Conservation (phyloP, 1,140 invertebrate genomes). For the Tetramorium simillimum region DNA sequence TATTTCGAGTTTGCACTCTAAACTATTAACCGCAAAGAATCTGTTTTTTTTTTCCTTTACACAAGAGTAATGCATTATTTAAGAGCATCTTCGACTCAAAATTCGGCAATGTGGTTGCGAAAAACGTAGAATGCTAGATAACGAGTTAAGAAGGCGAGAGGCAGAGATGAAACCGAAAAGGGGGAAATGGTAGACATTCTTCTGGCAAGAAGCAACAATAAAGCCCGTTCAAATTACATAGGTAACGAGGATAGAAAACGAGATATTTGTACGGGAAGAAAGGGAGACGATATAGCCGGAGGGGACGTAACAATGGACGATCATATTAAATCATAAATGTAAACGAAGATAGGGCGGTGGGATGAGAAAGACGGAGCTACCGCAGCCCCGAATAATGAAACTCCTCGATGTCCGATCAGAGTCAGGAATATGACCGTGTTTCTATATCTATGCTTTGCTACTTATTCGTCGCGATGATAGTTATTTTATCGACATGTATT, state of each 20-base stretch:
- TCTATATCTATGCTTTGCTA: slow-evolving; percentile 38
- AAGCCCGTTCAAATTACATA: slow-evolving; percentile 74
- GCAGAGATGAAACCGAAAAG: slow-evolving; percentile 20
- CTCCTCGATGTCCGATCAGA: slow-evolving; percentile 53
- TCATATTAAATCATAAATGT: slow-evolving; percentile 80
- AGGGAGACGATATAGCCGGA: slow-evolving; percentile 58
- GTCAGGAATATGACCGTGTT: slow-evolving; percentile 42
- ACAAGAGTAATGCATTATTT: neutral
- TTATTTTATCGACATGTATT: neutral
- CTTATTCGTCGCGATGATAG: neutral
- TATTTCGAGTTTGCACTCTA: neutral
- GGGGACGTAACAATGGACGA: slow-evolving; percentile 75
- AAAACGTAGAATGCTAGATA: neutral
- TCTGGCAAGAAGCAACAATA: slow-evolving; percentile 64
- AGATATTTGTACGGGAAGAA: slow-evolving; percentile 71
- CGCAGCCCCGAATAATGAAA: slow-evolving; percentile 70
- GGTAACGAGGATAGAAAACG: slow-evolving; percentile 72
- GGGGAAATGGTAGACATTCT: slow-evolving; percentile 44
- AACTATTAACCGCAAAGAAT: neutral
- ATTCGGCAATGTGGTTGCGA: neutral
- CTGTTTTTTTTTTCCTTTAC: neutral
- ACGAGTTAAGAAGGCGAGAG: slow-evolving; percentile 35
- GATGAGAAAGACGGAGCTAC: slow-evolving; percentile 50
- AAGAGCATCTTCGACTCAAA: neutral
- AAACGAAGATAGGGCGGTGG: slow-evolving; percentile 72